phyloP scores from a whole-genome alignment of 1,140 invertebrate species.

The Lamellibrachia luymesi region DNA sequence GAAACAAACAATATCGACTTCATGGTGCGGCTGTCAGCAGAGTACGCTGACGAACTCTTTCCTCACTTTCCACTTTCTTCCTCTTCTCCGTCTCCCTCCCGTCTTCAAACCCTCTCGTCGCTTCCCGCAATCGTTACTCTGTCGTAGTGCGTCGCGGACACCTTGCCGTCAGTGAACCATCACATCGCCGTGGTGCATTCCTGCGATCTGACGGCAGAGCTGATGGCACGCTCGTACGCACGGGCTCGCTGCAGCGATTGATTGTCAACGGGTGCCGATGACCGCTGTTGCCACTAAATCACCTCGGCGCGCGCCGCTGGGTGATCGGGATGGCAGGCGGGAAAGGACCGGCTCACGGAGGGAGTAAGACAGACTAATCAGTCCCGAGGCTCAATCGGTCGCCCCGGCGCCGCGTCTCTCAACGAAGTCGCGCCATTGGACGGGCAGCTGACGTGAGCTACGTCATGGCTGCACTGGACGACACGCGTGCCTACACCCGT shows the following conservation, averaged over 20 bases:
- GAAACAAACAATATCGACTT: neutral
- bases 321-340: neutral
- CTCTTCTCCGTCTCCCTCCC: neutral
- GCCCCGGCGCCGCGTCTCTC: neutral
- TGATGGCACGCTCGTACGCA: neutral
- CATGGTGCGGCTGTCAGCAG: neutral
- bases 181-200: neutral
- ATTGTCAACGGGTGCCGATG: conserved; percentile 3
- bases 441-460: neutral
- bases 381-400: neutral
- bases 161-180: neutral
- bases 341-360: neutral
- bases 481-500: neutral
- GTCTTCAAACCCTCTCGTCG: neutral
- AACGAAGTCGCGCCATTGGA: neutral
- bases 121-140: neutral
- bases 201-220: no score
- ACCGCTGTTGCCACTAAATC: neutral
- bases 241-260: neutral
- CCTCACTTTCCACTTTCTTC: neutral
- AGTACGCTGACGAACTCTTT: neutral
- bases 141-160: neutral
- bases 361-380: neutral
- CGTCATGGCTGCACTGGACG: neutral
- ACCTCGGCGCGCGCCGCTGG: neutral